Evolutionary conservation across 1,140 invertebrate genomes (phyloP).

Genomic region (Pantala flavescens): DNA sequence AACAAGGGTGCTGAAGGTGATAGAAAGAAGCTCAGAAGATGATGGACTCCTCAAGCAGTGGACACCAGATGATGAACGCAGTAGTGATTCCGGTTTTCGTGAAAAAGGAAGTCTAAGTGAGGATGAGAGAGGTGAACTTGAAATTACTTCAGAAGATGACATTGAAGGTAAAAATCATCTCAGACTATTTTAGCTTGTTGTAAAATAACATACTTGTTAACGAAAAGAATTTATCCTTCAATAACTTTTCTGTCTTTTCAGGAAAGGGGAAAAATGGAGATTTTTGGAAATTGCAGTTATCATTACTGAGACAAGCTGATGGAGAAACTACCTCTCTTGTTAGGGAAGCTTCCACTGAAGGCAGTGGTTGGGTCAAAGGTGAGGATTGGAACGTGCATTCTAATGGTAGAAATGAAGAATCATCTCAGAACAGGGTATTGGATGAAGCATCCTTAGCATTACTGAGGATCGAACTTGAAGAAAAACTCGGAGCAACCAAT

Average conservation of each 20-base stretch:
- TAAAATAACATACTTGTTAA: background rate
- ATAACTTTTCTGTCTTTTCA: background rate
- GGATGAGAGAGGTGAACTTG: constrained; percentile 36
- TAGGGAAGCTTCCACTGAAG: background rate
- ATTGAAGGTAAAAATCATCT: background rate
- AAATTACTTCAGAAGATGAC: background rate
- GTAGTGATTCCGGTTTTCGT: constrained; percentile 42
- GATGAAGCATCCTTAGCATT: constrained; percentile 60
- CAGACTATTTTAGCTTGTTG: no score
- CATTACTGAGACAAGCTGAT: constrained; percentile 19
- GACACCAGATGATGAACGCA: constrained; percentile 43
- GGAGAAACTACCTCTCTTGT: constrained; percentile 17
- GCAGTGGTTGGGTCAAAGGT: background rate
- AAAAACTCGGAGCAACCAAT: constrained; percentile 43
- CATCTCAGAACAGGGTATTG: constrained; percentile 35
- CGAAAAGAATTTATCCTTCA: background rate
- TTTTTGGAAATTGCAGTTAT: constrained; percentile 21
- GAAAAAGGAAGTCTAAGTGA: constrained; percentile 37
- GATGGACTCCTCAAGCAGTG: constrained; percentile 29
- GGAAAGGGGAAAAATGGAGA: constrained; percentile 14
- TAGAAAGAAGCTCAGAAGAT: background rate
- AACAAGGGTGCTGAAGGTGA: background rate
- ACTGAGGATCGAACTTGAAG: constrained; percentile 54
- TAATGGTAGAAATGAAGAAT: background rate
- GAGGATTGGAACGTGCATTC: background rate